Conservation (phyloP, 2,888 invertebrate genomes). For the Thymelicus lineola region DNA sequence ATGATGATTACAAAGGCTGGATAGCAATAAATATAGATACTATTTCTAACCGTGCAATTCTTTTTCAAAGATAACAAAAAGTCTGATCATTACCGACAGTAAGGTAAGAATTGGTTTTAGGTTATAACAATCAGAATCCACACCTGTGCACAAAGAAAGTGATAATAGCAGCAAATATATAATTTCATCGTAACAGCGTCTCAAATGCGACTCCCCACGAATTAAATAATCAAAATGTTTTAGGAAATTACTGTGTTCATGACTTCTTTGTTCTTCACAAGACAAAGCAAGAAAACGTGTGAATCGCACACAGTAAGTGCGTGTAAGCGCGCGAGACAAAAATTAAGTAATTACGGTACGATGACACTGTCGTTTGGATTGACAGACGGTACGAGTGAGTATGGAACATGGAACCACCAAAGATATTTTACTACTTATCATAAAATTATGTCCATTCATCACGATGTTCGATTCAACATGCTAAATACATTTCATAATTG, state of each 20-base stretch:
- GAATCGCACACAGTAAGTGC: slow-evolving; percentile 22
- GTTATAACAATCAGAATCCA: not conserved
- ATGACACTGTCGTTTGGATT: slow-evolving; percentile 30
- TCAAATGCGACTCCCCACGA: slow-evolving; percentile 19
- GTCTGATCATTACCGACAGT: too few species aligned
- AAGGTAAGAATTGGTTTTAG: too few species aligned
- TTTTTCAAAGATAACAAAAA: too few species aligned
- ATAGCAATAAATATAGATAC: too few species aligned
- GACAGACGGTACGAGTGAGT: not conserved
- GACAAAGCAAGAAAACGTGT: slow-evolving; percentile 44
- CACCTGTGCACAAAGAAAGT: slow-evolving; percentile 24
- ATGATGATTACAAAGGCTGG: too few species aligned
- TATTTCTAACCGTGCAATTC: too few species aligned
- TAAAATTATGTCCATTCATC: too few species aligned
- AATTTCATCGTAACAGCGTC: slow-evolving; percentile 26
- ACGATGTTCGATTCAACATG: too few species aligned
- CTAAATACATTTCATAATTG: too few species aligned
- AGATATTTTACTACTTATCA: too few species aligned
- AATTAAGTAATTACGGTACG: slow-evolving; percentile 42
- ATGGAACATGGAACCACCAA: too few species aligned
- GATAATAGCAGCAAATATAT: slow-evolving; percentile 24
- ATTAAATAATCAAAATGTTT: slow-evolving; percentile 53
- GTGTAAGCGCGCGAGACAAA: slow-evolving; percentile 31
- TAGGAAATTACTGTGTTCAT: slow-evolving; percentile 49
- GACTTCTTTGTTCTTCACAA: slow-evolving; percentile 46